Conservation (phyloP, 2,888 invertebrate species). For the Cantharis lateralis region DNA sequence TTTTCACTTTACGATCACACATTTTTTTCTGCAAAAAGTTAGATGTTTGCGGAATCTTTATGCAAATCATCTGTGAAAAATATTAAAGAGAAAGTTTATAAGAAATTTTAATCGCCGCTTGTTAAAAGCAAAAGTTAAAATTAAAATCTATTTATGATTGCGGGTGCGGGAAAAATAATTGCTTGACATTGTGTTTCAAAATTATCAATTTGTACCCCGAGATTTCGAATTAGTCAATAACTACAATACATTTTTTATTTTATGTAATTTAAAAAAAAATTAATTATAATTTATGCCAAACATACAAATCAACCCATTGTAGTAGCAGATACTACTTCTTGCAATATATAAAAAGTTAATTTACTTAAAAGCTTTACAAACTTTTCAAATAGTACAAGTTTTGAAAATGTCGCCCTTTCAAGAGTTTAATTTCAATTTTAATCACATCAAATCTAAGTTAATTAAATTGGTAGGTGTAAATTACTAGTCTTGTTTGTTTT, state of each 20-base stretch:
- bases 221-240: not conserved
- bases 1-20: not conserved
- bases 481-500: constrained; percentile 1
- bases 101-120: not conserved
- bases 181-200: not conserved
- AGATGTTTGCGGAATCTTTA: not conserved
- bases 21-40: not conserved
- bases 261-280: not conserved
- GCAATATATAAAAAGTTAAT: not conserved
- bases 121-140: not conserved
- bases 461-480: constrained; percentile 4
- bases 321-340: not conserved
- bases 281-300: not conserved
- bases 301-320: not conserved
- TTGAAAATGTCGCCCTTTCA: not conserved
- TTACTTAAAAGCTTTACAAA: constrained; percentile 1
- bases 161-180: not conserved
- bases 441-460: not conserved
- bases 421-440: not conserved
- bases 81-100: not conserved
- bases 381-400: not conserved
- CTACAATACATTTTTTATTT: not conserved
- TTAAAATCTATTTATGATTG: not conserved
- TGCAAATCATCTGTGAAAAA: not conserved
- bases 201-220: not conserved